Base-by-base conservation (phyloP, 2,888 invertebrate genomes). In the Lasioglossum malachurum region DNA sequence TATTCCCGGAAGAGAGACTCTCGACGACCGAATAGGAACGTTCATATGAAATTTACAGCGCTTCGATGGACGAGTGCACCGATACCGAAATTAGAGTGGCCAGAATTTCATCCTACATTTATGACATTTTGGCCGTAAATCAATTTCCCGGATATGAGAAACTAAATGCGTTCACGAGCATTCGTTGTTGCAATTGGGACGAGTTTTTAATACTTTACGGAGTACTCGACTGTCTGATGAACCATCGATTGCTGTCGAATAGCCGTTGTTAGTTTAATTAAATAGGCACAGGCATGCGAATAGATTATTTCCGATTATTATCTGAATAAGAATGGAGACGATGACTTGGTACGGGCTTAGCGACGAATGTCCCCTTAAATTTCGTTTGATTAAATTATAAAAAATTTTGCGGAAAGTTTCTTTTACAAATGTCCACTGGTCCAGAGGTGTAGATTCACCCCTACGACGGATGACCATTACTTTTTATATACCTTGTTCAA, bases 31-130 rank as follows among this genome's bases (percentile, higher is more conserved):
- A 41, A n/a, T 4, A 3, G 44, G 14, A 41, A 69, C 31, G 19
- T 4, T 7, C 2, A 49, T 74, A 74, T 57, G 69, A 73, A 72
- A 72, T 75, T 85, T 67, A 69, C 19, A 75, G 7, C 14, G n/a
- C 12, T 23, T 23, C 53, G 23, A 67, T 38, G 5, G 35, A 19
- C 44, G 53, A 64, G 35, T 38, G 5, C 23, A 46, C 53, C 53
- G 38, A 60, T 75, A 78, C 38, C 16, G 67, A 67, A 35, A 67
- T 67, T 35, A 8, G 19, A 8, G 19, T 35, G 2, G 2, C 14
- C 64, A 27, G 67, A 67, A 67, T 35, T 35, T 31, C 67, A 67
- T 31, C 35, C 19, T 10, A 49, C 49, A 49, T 64, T 31, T 64
- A 14, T 35, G 35, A 31, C 14, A 67, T 67, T 67, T 31, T 35